These are phyloP conservation scores for Mohoua ochrocephala DNA, from an alignment of 2,113 vertebrate genomes.

Conservation along the genomic window DNA sequence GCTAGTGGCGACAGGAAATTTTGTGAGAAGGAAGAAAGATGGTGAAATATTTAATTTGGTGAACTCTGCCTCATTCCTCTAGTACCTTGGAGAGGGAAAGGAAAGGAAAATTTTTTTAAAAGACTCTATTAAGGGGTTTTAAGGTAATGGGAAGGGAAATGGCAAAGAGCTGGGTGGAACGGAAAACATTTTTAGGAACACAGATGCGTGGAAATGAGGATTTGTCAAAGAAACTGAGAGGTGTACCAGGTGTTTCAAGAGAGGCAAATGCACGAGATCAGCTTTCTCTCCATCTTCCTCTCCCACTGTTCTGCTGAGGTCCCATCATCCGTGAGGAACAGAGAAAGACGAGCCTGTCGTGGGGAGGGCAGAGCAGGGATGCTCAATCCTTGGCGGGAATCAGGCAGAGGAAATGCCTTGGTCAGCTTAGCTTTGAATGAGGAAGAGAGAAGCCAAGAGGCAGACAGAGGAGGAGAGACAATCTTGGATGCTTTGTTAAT, in stretches of 20 bases:
- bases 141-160: not conserved
- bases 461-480: not conserved
- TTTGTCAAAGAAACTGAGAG: not conserved
- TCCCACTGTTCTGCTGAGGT: not conserved
- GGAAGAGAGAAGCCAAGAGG: not conserved
- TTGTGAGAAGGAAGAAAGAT: not conserved
- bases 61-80: not conserved
- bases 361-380: not conserved
- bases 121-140: not conserved
- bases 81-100: not conserved
- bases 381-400: not conserved
- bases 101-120: no score
- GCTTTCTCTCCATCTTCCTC: not conserved
- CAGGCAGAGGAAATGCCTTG: not conserved
- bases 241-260: not conserved
- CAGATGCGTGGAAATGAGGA: rapidly evolving
- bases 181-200: not conserved
- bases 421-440: not conserved
- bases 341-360: not conserved
- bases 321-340: rapidly evolving
- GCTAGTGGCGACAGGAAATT: not conserved
- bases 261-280: not conserved
- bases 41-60: not conserved
- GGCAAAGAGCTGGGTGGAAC: not conserved
- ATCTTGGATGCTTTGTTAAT: not conserved